These are phyloP conservation scores for Ectemnius continuus DNA, from an alignment of 2,888 invertebrate species.

Conservation along the genomic window DNA sequence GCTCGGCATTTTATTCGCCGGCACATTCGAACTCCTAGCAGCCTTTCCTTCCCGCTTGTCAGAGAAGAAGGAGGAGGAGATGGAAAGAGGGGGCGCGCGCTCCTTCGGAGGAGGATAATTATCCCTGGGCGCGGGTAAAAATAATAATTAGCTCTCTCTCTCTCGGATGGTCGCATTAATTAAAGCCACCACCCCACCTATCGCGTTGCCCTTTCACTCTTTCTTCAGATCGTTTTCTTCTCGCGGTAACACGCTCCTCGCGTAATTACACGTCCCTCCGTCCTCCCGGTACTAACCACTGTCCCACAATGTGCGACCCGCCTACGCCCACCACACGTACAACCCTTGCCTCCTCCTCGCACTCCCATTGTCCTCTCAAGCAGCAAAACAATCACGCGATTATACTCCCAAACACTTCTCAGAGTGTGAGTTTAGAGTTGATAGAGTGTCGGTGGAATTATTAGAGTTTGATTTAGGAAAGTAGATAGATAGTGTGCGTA, in stretches of 20 bases:
- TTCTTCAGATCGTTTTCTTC: too few relatives aligned
- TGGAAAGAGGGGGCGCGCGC: too few relatives aligned
- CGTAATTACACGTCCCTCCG: constrained; percentile 60
- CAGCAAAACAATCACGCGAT: neutral
- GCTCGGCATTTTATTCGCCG: constrained; percentile 6
- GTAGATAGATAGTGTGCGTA: too few relatives aligned
- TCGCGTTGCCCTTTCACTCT: neutral
- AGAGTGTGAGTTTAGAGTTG: too few relatives aligned
- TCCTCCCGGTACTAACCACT: constrained; percentile 44
- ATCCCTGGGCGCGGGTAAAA: constrained; percentile 71
- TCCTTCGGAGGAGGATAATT: constrained; percentile 63
- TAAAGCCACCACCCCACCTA: constrained; percentile 55
- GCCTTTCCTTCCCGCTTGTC: neutral
- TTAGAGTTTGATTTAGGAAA: too few relatives aligned
- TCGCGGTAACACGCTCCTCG: constrained; percentile 20
- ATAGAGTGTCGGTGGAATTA: too few relatives aligned
- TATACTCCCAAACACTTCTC: too few relatives aligned
- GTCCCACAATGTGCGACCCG: constrained; percentile 54
- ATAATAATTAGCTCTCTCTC: constrained; percentile 72
- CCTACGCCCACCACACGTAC: constrained; percentile 47
- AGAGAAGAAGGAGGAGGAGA: too few relatives aligned
- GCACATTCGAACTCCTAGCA: neutral
- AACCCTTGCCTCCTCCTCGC: constrained; percentile 20
- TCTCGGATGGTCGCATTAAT: constrained; percentile 68
- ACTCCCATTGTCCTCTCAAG: neutral